phyloP scores from a whole-genome alignment of 2,888 invertebrate species.

The Xestia c-nigrum region DNA sequence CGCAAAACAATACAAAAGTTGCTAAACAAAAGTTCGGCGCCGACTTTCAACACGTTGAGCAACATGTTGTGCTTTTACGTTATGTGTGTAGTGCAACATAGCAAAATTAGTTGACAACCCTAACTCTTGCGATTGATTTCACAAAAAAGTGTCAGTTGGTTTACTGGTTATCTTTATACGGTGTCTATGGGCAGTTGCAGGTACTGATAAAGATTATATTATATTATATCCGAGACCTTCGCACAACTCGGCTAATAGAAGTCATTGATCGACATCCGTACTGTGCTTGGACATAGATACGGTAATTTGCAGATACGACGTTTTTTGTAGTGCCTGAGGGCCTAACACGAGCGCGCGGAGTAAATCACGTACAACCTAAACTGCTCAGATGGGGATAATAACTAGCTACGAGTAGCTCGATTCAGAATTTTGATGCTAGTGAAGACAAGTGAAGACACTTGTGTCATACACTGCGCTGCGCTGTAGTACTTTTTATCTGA shows the following conservation, averaged over 20 bases:
- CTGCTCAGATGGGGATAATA: too few relatives aligned
- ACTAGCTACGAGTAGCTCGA: too few relatives aligned
- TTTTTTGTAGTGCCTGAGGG: slow-evolving; percentile 1
- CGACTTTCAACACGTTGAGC: too few relatives aligned
- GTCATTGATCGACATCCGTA: slow-evolving; percentile 66
- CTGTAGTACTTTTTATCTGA: too few relatives aligned
- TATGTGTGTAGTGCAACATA: background rate
- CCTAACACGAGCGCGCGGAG: too few relatives aligned
- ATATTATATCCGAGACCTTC: slow-evolving; percentile 61
- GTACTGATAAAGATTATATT: slow-evolving; percentile 53
- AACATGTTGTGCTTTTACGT: too few relatives aligned
- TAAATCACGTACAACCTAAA: too few relatives aligned
- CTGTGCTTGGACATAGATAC: slow-evolving; percentile 29
- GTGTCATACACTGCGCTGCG: too few relatives aligned
- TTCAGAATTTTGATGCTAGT: too few relatives aligned
- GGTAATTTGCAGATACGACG: slow-evolving; percentile 4
- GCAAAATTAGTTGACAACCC: background rate
- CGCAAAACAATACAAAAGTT: too few relatives aligned
- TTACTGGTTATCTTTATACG: background rate
- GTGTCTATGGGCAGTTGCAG: slow-evolving; percentile 12
- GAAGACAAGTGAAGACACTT: too few relatives aligned
- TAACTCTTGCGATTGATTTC: background rate
- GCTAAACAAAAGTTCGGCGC: too few relatives aligned
- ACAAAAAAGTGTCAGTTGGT: background rate
- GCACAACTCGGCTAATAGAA: slow-evolving; percentile 48